Base-by-base conservation (phyloP, 2,888 invertebrate genomes). In the Eudemis profundana region DNA sequence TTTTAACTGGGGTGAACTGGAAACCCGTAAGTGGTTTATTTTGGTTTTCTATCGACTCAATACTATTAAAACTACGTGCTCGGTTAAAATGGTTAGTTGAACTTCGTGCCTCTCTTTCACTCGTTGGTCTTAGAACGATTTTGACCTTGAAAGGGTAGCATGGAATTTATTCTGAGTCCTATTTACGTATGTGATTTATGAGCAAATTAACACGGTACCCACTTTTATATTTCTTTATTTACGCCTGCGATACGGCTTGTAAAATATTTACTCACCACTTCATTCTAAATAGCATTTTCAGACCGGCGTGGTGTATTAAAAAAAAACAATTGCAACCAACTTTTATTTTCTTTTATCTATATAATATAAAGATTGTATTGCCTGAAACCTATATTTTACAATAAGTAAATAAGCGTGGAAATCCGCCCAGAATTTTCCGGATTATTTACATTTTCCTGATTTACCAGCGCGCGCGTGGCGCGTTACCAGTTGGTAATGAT, bases 171-270 rank as follows among this genome's bases (percentile, higher is more conserved):
- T 68, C 64, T 62, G 64, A 66, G 66, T 44, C 49, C 49, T 63
- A 69, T 69, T 66, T 69, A 61, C 57, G 66, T 68, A 44, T 54
- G 60, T 59, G 68, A 68, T 70, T 73, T 71, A 70, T 65, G 70
- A 61, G 65, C 60, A 57, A 67, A 69, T 68, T 70, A 71, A 62
- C 66, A 57, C 63, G 68, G 62, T 42, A 61, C 17, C 40, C 50
- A 42, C 38, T 38, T 59, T 50, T 33, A 33, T 36, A 40, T 60
- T 59, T 44, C 12, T 17, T 44, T 57, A 46, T 33, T 57, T 14
- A 46, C 42, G 17, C 44, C 46, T 46, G 14, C 33, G 17, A 57
- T 53, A 17, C 10, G n/a, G 23, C 17, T 29, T 17, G 2, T 44
- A 17, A 56, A 54, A 54, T 40, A 40, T 10, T 42, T 15, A 4